Conservation (phyloP, 2,888 invertebrate genomes). For the Vesta saturnalis region DNA sequence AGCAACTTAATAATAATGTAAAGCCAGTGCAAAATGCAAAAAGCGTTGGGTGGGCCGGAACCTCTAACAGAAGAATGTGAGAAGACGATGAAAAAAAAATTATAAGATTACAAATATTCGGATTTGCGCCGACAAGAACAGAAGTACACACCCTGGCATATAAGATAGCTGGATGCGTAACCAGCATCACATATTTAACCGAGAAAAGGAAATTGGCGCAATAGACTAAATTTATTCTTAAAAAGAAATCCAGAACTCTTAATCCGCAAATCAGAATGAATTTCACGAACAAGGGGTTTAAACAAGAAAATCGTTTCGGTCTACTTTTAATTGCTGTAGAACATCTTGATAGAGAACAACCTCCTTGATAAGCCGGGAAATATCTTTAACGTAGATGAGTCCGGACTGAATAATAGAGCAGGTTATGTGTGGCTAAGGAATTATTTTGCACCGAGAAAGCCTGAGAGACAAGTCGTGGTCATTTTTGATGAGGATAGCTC, state of each 20-base stretch:
- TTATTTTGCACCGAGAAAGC: neutral
- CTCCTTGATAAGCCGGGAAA: too few relatives aligned
- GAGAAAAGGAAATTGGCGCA: neutral
- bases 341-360: neutral
- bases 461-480: conserved; percentile 4
- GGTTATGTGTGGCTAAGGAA: neutral
- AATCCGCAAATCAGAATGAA: neutral
- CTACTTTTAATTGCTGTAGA: neutral
- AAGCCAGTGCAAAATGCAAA: neutral
- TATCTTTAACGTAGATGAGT: too few relatives aligned
- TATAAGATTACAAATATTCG: neutral
- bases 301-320: neutral
- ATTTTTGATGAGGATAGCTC: conserved; percentile 16
- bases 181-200: too few relatives aligned
- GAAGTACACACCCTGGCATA: neutral
- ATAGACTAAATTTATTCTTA: neutral
- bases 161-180: neutral
- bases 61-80: neutral
- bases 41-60: neutral
- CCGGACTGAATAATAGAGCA: neutral
- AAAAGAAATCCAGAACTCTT: too few relatives aligned
- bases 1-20: neutral
- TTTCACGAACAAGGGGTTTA: neutral
- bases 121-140: neutral
- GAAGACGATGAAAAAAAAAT: neutral